Base-by-base conservation (phyloP, 2,888 invertebrate genomes). In the Tachina fera region DNA sequence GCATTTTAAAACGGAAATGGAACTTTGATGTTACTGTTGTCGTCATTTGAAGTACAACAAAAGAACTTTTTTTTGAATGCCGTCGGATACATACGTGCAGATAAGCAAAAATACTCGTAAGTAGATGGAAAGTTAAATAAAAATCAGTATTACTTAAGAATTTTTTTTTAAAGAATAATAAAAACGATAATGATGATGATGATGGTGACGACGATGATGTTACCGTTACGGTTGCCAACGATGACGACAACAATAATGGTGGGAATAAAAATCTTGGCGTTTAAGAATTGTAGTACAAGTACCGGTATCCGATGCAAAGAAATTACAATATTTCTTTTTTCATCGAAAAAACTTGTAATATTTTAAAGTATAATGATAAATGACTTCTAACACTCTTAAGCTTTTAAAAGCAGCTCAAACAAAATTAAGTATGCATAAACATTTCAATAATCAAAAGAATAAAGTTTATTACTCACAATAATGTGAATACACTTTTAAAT, bases 1-100 rank as follows among this genome's bases (percentile, higher is more conserved):
- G 70, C 39, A 82, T 63, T 79, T 78, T 65, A 70, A 72, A 84
- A 74, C 83, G 83, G 85, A 87, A 86, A 86, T 81, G 72, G 71
- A 86, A 83, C 39, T 74, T 81, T 86, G 78, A 51, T 61, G 16
- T 56, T 63, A 51, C 61, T 53, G 11, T 67, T 53, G 10, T 53
- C 11, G 47, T 65, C 70, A 74, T 61, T 77, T 60, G 43, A 58
- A 74, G 53, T 67, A 41, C 11, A 76, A 75, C 51, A 70, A 75
- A 67, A 60, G 58, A 14, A 13, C 9, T 41, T 45, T 11, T 65
- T 80, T 3, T 31, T 31, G 5, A 1, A 47, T 79, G 65, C 45
- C 65, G 49, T 72, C 68, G 76, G 56, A 72, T 61, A 49, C 76
- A 81, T 72, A 76, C 77, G 22, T 80, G 65, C 63, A 58, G 80